A percentile compares a stretch with the other conserved stretches of the same genome.
phyloP scores from a whole-genome alignment of 2,888 invertebrate genomes.

The Hydroisotoma schaefferi region DNA sequence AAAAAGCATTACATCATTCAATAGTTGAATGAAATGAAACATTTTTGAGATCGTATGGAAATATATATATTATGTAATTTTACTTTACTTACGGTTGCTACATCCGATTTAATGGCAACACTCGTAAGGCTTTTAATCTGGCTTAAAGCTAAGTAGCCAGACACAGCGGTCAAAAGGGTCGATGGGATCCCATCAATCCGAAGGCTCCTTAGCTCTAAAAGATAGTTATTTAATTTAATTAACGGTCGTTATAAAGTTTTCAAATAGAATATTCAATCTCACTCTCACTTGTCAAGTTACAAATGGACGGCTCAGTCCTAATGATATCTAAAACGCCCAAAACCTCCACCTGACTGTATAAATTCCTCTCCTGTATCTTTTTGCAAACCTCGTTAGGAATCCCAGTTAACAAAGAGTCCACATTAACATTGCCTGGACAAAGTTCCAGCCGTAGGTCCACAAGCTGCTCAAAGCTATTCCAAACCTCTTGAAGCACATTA shows the following conservation, averaged over 20 bases:
- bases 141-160: constrained; percentile 33
- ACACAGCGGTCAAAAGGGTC: constrained; percentile 31
- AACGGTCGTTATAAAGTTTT: not conserved
- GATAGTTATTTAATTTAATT: not conserved
- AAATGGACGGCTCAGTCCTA: constrained; percentile 30
- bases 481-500: constrained; percentile 26
- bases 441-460: constrained; percentile 21
- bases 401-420: constrained; percentile 36
- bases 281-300: constrained; percentile 28
- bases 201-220: constrained; percentile 27
- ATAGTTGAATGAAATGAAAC: not conserved
- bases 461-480: constrained; percentile 17
- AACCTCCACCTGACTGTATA: constrained; percentile 31
- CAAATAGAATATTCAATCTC: not conserved
- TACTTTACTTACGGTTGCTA: constrained; percentile 24
- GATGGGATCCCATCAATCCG: constrained; percentile 30
- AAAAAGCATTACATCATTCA: not conserved
- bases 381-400: constrained; percentile 38
- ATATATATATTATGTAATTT: not conserved
- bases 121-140: constrained; percentile 28
- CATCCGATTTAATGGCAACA: constrained; percentile 29
- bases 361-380: constrained; percentile 36
- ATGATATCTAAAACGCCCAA: constrained; percentile 36
- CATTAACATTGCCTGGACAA: constrained; percentile 26
- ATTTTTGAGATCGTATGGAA: not conserved